phyloP scores from a whole-genome alignment of 1,140 invertebrate genomes.

The Drosophila busckii region DNA sequence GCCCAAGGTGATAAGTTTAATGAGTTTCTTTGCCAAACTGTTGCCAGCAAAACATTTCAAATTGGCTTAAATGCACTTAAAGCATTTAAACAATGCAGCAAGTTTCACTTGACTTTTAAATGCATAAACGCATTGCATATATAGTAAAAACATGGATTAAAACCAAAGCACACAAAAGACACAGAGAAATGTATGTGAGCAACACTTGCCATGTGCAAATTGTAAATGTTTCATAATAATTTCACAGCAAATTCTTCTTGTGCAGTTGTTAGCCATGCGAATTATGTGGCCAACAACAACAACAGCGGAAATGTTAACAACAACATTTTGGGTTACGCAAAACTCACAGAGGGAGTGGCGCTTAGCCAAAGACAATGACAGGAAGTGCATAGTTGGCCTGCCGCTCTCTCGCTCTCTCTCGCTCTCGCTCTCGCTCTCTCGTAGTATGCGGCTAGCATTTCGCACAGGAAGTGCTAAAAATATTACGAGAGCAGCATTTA shows the following conservation, averaged over 20 bases:
- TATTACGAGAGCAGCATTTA: conserved; percentile 25
- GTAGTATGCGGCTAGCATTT: conserved; percentile 36
- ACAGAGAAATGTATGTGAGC: conserved; percentile 19
- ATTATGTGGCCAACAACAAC: conserved; percentile 22
- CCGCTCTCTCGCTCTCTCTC: neutral
- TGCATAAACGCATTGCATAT: conserved; percentile 11
- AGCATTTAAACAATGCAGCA: conserved; percentile 18
- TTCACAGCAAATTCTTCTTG: conserved; percentile 40
- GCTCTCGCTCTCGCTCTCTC: conserved; percentile 1
- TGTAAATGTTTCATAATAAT: conserved; percentile 43
- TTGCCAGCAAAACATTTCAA: too few species aligned
- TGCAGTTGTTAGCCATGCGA: conserved; percentile 39
- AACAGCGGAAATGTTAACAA: conserved; percentile 36
- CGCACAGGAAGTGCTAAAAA: conserved; percentile 44
- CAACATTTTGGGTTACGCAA: conserved; percentile 22
- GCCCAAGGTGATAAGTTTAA: conserved; percentile 39
- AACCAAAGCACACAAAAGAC: neutral
- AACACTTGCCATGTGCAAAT: conserved; percentile 32
- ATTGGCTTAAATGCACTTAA: too few species aligned
- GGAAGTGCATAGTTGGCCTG: conserved; percentile 25
- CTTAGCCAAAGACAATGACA: conserved; percentile 17
- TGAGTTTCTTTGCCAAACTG: conserved; percentile 24
- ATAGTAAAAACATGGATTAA: neutral
- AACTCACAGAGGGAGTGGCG: neutral
- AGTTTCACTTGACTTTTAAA: conserved; percentile 28